A percentile compares a stretch with the other conserved stretches of the same genome.
Evolutionary conservation across 2,888 invertebrate genomes (phyloP).

Genomic region (Cinara cedri): DNA sequence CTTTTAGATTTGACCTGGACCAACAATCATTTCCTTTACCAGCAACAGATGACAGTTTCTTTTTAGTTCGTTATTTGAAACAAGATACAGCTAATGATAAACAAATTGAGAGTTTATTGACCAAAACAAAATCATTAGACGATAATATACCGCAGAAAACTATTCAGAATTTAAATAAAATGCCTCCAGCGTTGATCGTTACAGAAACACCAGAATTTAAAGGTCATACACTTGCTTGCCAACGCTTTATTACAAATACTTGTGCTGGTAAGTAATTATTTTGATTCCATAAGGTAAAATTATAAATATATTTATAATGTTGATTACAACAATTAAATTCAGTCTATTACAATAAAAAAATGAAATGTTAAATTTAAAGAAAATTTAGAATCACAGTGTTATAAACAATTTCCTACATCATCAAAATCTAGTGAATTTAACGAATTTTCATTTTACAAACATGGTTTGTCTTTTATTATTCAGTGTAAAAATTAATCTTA

Average conservation of each 20-base stretch:
- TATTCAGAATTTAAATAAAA: conserved; percentile 43
- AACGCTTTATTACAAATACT: conserved; percentile 53
- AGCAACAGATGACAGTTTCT: conserved; percentile 76
- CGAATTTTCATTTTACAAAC: no score
- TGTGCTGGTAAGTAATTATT: conserved; percentile 37
- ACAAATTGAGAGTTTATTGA: conserved; percentile 61
- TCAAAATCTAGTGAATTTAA: background rate
- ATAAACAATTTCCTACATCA: background rate
- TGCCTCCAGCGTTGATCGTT: conserved; percentile 41
- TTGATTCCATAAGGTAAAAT: conserved; percentile 7
- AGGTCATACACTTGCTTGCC: conserved; percentile 50
- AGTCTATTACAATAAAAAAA: no score
- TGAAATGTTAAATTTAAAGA: background rate
- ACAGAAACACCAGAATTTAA: conserved; percentile 39
- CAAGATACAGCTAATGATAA: conserved; percentile 38
- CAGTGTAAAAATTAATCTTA: no score
- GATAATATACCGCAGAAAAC: conserved; percentile 30
- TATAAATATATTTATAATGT: no score
- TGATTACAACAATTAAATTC: no score
- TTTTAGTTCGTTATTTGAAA: conserved; percentile 69
- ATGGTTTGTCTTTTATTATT: no score
- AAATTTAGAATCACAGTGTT: no score
- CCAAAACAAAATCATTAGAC: conserved; percentile 37
- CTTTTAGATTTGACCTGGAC: conserved; percentile 67
- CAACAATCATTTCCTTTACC: conserved; percentile 73